phyloP scores from a whole-genome alignment of 1,140 invertebrate genomes.

The Monochamus saltuarius region DNA sequence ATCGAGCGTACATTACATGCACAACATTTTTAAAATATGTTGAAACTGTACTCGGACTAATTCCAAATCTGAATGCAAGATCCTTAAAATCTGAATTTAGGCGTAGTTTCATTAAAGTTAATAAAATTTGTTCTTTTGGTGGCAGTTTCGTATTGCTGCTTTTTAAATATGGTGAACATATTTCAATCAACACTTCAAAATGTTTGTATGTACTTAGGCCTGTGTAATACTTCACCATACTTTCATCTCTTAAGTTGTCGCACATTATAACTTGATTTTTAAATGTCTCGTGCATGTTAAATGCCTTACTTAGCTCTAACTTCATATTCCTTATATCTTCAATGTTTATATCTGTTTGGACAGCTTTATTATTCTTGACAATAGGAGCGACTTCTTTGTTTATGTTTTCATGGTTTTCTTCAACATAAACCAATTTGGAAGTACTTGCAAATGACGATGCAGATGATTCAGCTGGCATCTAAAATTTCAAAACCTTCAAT shows the following conservation, averaged over 20 bases:
- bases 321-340: background rate
- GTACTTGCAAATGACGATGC: no score
- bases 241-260: background rate
- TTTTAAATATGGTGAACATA: background rate
- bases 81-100: constrained; percentile 17
- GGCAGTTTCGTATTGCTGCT: background rate
- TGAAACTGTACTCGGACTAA: constrained; percentile 4
- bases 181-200: background rate
- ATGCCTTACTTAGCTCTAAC: background rate
- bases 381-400: no score
- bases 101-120: constrained; percentile 7
- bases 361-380: no score
- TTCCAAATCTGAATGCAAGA: constrained; percentile 6
- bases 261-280: background rate
- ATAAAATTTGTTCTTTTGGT: constrained; percentile 9
- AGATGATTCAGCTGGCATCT: no score
- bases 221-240: constrained; percentile 4
- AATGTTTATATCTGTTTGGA: background rate
- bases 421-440: no score
- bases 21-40: constrained; percentile 15
- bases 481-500: no score
- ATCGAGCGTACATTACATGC: background rate
- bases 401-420: no score
- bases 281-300: background rate
- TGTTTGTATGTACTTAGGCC: background rate